Base-by-base conservation (phyloP, 2,797 vertebrate species). In the Taenioides sp. region DNA sequence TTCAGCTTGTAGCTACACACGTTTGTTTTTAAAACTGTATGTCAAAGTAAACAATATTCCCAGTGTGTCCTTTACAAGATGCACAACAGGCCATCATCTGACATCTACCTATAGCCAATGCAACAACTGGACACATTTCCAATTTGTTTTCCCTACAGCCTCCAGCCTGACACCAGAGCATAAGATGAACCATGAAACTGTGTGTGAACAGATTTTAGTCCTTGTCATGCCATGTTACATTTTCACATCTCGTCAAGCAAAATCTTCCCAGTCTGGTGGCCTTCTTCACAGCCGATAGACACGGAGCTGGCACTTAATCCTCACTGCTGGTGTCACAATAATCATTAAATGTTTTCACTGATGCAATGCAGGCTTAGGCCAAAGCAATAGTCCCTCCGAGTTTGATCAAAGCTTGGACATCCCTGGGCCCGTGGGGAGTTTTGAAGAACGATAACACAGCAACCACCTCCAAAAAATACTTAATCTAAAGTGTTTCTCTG, bases 271-370 rank as follows among this genome's bases (percentile, higher is more conserved):
- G 74, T 40, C 68, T 77, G 76, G 70, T 68, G 65, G 78, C 71
- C 78, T 79, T 73, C 79, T 66, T 72, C 72, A 77, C 71, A 67
- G 70, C 65, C 75, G 73, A 72, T 73, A 83, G 84, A 84, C 72
- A 52, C 49, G 65, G 70, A 69, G 71, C 72, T 69, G 70, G 77
- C 77, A 63, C 62, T 78, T 81, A 80, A 84, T 81, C 81, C 80
- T 76, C 58, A 50, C 63, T 64, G 69, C 70, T 76, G 72, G 73
- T 78, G 77, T 74, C 77, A 69, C 69, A 83, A 74, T 80, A 77
- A 82, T 81, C 83, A 84, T 78, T 80, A 74, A 85, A 79, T 66
- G 70, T 67, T 82, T 64, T 70, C 80, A 70, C 73, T 86, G 85
- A 88, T 83, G 84, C 82, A 87, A 85, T 54, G 69, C 80, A 71